These are phyloP conservation scores for Drosophila anomalata DNA, from an alignment of 2,888 invertebrate species.

Conservation along the genomic window DNA sequence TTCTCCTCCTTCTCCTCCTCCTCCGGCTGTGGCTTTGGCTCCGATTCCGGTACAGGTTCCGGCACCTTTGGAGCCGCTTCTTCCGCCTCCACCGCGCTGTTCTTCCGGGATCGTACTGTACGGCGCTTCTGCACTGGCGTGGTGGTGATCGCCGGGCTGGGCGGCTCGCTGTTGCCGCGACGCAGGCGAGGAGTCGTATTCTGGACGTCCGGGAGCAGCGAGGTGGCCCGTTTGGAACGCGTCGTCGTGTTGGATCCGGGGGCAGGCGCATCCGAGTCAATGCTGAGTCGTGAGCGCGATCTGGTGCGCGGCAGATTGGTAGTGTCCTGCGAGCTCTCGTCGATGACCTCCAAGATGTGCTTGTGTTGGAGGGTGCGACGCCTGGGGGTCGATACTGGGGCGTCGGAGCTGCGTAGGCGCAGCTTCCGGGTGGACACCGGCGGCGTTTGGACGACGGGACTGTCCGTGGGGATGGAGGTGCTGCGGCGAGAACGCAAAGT, in stretches of 20 bases:
- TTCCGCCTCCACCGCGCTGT: background rate
- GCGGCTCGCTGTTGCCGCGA: conserved; percentile 43
- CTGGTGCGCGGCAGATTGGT: background rate
- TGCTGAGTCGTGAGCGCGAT: background rate
- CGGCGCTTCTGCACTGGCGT: background rate
- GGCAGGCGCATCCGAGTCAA: background rate
- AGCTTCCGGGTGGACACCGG: background rate
- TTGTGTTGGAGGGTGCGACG: conserved; percentile 1
- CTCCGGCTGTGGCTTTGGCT: background rate
- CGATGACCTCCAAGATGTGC: conserved; percentile 23
- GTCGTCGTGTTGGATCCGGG: background rate
- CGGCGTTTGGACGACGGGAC: conserved; percentile 4
- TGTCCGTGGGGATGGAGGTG: background rate
- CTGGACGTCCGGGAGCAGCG: background rate
- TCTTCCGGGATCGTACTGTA: background rate
- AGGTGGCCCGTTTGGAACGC: conserved; percentile 9
- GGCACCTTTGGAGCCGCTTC: background rate
- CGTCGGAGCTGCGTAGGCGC: conserved; percentile 18
- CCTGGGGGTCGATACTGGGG: conserved; percentile 4
- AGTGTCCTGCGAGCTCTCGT: conserved; percentile 1
- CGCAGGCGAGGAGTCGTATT: background rate
- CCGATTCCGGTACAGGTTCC: background rate
- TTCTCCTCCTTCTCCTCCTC: background rate
- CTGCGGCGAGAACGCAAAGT: background rate
- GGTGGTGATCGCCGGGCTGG: background rate